Conservation (phyloP, 2,888 invertebrate species). For the Philereme transversata region DNA sequence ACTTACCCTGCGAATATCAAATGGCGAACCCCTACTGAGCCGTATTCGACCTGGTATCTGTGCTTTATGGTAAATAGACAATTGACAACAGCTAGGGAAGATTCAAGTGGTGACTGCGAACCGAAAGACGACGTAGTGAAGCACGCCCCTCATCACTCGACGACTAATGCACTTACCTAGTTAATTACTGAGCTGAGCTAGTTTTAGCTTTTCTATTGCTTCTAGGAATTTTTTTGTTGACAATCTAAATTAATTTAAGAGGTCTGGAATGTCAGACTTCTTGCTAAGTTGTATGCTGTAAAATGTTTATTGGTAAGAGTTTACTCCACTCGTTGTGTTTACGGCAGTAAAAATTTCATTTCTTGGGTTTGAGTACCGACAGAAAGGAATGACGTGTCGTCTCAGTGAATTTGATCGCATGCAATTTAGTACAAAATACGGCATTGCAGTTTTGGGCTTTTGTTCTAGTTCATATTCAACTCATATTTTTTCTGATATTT, state of each 20-base stretch:
- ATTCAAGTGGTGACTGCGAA: constrained; percentile 2
- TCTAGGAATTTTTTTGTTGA: constrained; percentile 8
- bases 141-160: constrained; percentile 17
- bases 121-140: constrained; percentile 3
- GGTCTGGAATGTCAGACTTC: constrained; percentile 15
- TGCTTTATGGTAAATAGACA: constrained; percentile 16
- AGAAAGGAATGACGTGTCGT: constrained; percentile 16
- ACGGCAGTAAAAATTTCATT: constrained; percentile 8
- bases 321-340: constrained; percentile 9
- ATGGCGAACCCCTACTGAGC: too few species aligned
- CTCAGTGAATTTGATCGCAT: constrained; percentile 11
- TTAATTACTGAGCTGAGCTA: constrained; percentile 14
- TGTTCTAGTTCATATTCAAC: constrained; percentile 9
- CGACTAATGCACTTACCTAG: constrained; percentile 14
- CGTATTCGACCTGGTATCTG: too few species aligned
- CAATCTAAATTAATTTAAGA: constrained; percentile 18
- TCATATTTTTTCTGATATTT: constrained; percentile 5
- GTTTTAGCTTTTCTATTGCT: constrained; percentile 4
- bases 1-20: too few species aligned
- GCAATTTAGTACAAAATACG: constrained; percentile 17
- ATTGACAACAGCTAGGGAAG: constrained; percentile 3
- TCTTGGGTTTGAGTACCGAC: constrained; percentile 10
- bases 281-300: constrained; percentile 5
- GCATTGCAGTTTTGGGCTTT: constrained; percentile 20
- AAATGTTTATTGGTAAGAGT: constrained; percentile 17